phyloP scores from a whole-genome alignment of 2,113 vertebrate genomes.

The Gulo gulo region DNA sequence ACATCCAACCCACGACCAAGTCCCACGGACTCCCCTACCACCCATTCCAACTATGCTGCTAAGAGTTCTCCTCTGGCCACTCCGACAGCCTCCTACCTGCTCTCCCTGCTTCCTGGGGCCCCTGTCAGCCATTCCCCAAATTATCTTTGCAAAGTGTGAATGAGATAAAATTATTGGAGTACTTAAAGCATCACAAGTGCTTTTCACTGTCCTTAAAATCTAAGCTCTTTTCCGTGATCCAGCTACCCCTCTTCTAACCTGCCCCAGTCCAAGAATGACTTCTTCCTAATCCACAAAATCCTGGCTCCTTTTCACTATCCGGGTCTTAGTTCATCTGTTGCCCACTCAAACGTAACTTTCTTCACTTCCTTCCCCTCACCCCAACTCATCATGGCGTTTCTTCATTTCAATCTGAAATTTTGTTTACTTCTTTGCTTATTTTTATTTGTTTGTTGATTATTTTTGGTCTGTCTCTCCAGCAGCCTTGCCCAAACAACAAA shows the following conservation, averaged over 20 bases:
- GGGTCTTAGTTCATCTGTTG: not conserved
- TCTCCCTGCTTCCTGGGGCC: not conserved
- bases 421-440: not conserved
- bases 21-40: not conserved
- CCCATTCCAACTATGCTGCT: not conserved
- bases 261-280: not conserved
- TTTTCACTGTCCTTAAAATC: not conserved
- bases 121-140: not conserved
- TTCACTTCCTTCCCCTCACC: not conserved
- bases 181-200: not conserved
- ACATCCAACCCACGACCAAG: not conserved
- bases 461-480: not conserved
- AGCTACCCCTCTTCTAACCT: not conserved
- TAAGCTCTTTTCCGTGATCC: not conserved
- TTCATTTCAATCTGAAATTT: not conserved
- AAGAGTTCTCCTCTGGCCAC: not conserved
- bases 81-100: not conserved
- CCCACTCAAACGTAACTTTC: not conserved
- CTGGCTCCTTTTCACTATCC: not conserved
- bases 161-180: not conserved
- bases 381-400: not conserved
- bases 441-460: not conserved
- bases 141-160: not conserved
- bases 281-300: not conserved
- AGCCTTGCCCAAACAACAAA: not conserved